These are phyloP conservation scores for Steinernema hermaphroditum DNA, from an alignment of 2,888 invertebrate genomes.

Conservation along the genomic window DNA sequence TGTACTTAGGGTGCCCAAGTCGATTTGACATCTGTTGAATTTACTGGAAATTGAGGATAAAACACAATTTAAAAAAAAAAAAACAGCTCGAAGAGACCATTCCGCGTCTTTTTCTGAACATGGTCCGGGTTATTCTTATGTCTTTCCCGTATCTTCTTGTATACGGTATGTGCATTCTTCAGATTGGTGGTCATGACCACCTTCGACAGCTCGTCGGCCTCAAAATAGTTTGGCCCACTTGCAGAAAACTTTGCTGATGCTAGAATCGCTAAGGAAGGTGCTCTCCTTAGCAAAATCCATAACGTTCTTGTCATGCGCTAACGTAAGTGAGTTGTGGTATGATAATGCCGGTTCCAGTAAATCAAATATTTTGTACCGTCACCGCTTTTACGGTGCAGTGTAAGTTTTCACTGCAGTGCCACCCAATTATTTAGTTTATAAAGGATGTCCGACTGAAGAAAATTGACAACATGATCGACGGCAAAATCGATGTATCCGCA, in stretches of 20 bases:
- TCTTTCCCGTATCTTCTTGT: too few relatives aligned
- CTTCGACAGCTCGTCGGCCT: not conserved
- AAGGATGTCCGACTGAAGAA: constrained; percentile 68
- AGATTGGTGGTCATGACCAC: not conserved
- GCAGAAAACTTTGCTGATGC: not conserved
- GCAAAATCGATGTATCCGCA: constrained; percentile 67
- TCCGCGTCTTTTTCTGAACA: too few relatives aligned
- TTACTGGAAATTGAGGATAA: too few relatives aligned
- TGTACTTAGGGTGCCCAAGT: too few relatives aligned
- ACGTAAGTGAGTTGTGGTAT: not conserved
- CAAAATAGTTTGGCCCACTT: constrained; percentile 3
- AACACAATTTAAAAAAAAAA: too few relatives aligned
- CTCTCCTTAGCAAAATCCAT: not conserved
- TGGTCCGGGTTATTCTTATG: too few relatives aligned
- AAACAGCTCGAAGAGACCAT: too few relatives aligned
- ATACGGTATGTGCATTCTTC: not conserved
- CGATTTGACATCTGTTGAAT: too few relatives aligned
- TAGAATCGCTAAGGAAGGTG: constrained; percentile 13
- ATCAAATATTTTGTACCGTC: too few relatives aligned
- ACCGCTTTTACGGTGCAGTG: too few relatives aligned
- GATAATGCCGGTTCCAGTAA: too few relatives aligned
- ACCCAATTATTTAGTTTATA: not conserved
- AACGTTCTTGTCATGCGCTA: not conserved
- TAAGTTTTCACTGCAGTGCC: too few relatives aligned
- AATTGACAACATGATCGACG: constrained; percentile 71